Evolutionary conservation across 2,888 invertebrate species (phyloP).

Genomic region (Spodoptera exigua): DNA sequence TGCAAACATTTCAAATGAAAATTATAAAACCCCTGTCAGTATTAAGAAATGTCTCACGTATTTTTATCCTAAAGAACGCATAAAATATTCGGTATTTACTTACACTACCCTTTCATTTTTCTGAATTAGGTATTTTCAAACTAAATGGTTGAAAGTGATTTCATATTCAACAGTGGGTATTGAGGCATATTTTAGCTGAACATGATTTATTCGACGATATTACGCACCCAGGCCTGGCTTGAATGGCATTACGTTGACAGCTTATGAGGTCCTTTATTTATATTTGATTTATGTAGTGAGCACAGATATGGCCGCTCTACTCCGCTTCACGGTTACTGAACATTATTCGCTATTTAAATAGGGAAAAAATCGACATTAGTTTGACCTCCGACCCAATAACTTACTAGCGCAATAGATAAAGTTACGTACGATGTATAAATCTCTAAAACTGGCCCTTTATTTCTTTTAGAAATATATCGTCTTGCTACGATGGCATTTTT

Average conservation of each 20-base stretch:
- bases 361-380: constrained; percentile 55
- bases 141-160: constrained; percentile 76
- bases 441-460: constrained; percentile 47
- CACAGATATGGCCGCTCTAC: constrained; percentile 76
- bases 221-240: constrained; percentile 84
- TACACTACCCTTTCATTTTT: constrained; percentile 48
- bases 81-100: constrained; percentile 33
- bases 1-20: constrained; percentile 9
- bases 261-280: constrained; percentile 88
- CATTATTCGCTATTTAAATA: constrained; percentile 65
- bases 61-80: constrained; percentile 10
- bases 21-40: not conserved
- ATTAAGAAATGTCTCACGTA: constrained; percentile 23
- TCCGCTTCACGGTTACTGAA: constrained; percentile 63
- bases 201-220: constrained; percentile 86
- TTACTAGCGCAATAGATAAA: constrained; percentile 43
- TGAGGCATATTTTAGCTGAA: constrained; percentile 84
- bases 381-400: constrained; percentile 46
- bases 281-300: constrained; percentile 87
- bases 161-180: constrained; percentile 82
- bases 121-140: constrained; percentile 62
- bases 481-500: constrained; percentile 28
- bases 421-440: constrained; percentile 45
- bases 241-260: constrained; percentile 87
- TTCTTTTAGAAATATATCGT: constrained; percentile 41